Conservation (phyloP, 2,888 invertebrate species). For the Lagria hirta region DNA sequence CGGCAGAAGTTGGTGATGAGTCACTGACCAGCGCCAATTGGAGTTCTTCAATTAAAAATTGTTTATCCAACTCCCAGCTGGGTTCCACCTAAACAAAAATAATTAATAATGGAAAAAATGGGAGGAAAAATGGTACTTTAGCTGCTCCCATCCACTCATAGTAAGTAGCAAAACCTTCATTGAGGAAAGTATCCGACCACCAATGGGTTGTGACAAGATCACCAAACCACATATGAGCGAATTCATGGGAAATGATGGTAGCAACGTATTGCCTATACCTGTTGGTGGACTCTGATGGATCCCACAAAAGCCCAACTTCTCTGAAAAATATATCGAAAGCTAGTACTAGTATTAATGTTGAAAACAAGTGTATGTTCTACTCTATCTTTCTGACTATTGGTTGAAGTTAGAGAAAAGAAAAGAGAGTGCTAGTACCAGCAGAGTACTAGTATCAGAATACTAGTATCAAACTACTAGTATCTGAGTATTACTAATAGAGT, state of each 20-base stretch:
- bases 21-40: conserved; percentile 54
- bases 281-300: conserved; percentile 55
- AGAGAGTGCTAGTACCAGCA: no score
- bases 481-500: no score
- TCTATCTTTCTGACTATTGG: no score
- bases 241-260: conserved; percentile 72
- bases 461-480: no score
- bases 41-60: conserved; percentile 68
- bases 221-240: conserved; percentile 83
- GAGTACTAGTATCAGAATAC: no score
- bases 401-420: no score
- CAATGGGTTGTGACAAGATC: conserved; percentile 73
- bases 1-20: conserved; percentile 7
- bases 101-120: conserved; percentile 6
- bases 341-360: no score
- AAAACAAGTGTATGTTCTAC: no score
- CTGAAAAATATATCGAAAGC: conserved; percentile 53
- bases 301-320: conserved; percentile 62
- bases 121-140: conserved; percentile 48
- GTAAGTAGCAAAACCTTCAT: conserved; percentile 73
- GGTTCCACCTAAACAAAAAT: conserved; percentile 19
- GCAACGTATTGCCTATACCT: conserved; percentile 66
- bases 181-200: conserved; percentile 76
- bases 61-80: conserved; percentile 63
- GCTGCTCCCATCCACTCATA: conserved; percentile 70